Evolutionary conservation across 2,797 vertebrate species (phyloP).

Genomic region (Numenius phaeopus): DNA sequence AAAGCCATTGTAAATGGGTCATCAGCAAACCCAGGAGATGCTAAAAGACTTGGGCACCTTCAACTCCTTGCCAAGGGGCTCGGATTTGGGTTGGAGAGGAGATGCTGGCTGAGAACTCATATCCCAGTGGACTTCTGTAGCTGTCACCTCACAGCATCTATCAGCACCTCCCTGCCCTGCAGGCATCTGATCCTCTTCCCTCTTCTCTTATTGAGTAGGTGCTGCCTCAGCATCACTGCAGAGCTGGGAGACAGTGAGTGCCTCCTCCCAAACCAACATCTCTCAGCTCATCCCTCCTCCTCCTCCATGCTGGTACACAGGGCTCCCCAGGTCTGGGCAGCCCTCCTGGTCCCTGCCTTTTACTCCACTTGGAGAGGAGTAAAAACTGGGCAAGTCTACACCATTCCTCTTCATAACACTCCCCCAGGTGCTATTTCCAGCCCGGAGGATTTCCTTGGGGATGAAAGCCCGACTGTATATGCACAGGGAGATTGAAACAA

Average conservation of each 20-base stretch:
- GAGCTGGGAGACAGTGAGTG: not conserved
- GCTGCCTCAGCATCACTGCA: not conserved
- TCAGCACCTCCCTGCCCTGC: not conserved
- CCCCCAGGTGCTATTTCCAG: not conserved
- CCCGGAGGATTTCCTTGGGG: not conserved
- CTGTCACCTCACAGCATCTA: not conserved
- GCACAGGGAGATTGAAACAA: not conserved
- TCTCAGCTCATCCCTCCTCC: not conserved
- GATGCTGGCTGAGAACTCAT: not conserved
- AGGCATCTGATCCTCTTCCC: not conserved
- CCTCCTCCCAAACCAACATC: not conserved
- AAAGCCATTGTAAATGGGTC: constrained; percentile 28
- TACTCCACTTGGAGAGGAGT: not conserved
- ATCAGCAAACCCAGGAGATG: not conserved
- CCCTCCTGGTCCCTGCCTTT: not conserved
- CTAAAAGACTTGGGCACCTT: not conserved
- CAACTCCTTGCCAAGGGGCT: not conserved
- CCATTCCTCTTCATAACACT: not conserved
- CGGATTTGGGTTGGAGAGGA: not conserved
- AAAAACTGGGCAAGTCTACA: not conserved
- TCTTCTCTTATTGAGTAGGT: not conserved
- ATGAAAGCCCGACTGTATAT: not conserved
- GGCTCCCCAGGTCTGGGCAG: not conserved
- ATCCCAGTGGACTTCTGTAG: not conserved
- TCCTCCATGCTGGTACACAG: not conserved